Base-by-base conservation (phyloP, 1,140 invertebrate species). In the Frieseomelitta varia region DNA sequence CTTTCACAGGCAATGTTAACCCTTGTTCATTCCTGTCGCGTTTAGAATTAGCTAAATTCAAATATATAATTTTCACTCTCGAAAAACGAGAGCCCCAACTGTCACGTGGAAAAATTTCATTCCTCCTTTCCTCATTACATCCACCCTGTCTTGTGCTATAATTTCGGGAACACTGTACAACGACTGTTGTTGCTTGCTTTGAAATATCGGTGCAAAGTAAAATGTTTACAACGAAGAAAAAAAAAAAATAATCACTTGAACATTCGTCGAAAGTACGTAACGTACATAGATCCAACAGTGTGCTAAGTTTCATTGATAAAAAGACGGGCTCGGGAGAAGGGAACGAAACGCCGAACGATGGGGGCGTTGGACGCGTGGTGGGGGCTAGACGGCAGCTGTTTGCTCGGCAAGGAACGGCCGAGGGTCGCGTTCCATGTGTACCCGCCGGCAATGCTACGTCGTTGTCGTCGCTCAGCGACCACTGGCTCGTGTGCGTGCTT, bases 311-410 rank as follows among this genome's bases (percentile, higher is more conserved):
- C 77, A 79, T 79, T 79, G 77, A 79, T 79, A 79, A 68, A 79
- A 65, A 65, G 34, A 3, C 39, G 3, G n/a, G 3, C 61, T n/a
- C 19, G 17, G 4, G 17, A 11, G 77, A 47, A 68, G 51, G 77
- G 77, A 68, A 69, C 30, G 63, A 21, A 47, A 53, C 24, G 53
- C 27, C 11, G 55, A 30, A 67, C 65, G 71, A 86, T 51, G 84
- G 81, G 85, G 85, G 72, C 85, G 78, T 78, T 56, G 73, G 30
- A 17, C 12, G 14, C 39, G 6, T 85, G 85, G 87, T 82, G 91
- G 89, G 90, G 91, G 71, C 65, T 80, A 88, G 81, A 77, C 71
- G 88, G 89, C 91, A 92, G 91, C 90, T 92, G 91, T 89, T 91
- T 86, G 90, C 79, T 85, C 84, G 69, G 51, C 67, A 61, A 83